These are phyloP conservation scores for Tribolium freemani DNA, from an alignment of 2,888 invertebrate species.

Conservation along the genomic window DNA sequence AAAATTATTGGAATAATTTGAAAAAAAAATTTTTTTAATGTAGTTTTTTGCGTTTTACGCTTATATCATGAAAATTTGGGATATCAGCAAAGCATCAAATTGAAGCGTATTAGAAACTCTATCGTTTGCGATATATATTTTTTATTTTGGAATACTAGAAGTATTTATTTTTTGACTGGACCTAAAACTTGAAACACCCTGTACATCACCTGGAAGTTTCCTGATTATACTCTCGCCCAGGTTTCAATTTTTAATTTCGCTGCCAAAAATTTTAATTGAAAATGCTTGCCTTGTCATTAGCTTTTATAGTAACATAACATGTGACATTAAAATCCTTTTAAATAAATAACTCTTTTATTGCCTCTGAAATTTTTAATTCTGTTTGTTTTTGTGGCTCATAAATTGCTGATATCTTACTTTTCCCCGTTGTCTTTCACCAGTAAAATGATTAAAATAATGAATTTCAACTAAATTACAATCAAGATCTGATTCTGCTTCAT, in stretches of 20 bases:
- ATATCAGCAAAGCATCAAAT: no score
- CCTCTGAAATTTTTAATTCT: neutral
- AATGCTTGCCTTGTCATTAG: neutral
- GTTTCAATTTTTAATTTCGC: constrained; percentile 16
- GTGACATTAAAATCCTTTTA: neutral
- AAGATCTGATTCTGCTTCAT: constrained; percentile 16
- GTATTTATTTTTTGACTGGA: no score
- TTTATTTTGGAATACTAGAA: no score
- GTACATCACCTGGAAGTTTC: constrained; percentile 25
- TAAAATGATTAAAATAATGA: no score
- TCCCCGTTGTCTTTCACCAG: no score
- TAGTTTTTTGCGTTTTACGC: no score
- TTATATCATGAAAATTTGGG: no score
- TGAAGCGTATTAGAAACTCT: no score
- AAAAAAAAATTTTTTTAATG: no score
- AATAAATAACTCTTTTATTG: neutral
- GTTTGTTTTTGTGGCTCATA: neutral
- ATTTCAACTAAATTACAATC: neutral
- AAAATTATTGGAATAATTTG: no score
- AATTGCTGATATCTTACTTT: neutral
- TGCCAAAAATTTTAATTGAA: constrained; percentile 21
- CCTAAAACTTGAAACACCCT: no score
- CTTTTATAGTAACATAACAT: constrained; percentile 2
- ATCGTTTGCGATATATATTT: no score
- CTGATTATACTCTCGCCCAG: constrained; percentile 11